Conservation (phyloP, 2,888 invertebrate species). For the Athalia cordata region DNA sequence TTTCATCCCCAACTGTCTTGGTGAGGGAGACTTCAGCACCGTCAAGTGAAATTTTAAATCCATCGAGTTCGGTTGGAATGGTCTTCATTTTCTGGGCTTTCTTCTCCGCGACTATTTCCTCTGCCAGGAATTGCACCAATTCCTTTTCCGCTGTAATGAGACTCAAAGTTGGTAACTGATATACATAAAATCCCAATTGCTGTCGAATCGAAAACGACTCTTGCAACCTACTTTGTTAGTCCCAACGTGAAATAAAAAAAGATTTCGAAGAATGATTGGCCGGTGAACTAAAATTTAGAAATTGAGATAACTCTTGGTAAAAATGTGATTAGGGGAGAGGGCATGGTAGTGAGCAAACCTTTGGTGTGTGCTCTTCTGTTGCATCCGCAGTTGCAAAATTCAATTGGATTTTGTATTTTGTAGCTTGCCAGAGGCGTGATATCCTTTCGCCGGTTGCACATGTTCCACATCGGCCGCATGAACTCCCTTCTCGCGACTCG, state of each 20-base stretch:
- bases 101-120: conserved; percentile 94
- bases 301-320: conserved; percentile 20
- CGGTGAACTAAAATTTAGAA: conserved; percentile 31
- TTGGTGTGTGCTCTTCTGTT: conserved; percentile 81
- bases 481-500: conserved; percentile 79
- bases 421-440: conserved; percentile 56
- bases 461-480: conserved; percentile 84
- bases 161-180: too few relatives aligned
- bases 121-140: conserved; percentile 91
- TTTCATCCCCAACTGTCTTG: conserved; percentile 83
- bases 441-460: conserved; percentile 75
- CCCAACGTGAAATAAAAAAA: too few relatives aligned
- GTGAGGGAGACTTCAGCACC: conserved; percentile 90
- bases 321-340: background rate
- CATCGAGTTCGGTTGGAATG: conserved; percentile 85
- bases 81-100: conserved; percentile 86
- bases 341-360: conserved; percentile 73
- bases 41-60: conserved; percentile 86
- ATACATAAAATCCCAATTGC: too few relatives aligned
- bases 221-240: too few relatives aligned
- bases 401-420: conserved; percentile 77
- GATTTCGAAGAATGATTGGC: too few relatives aligned
- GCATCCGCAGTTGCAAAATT: conserved; percentile 83
- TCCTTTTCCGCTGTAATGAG: conserved; percentile 85
- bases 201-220: too few relatives aligned